Evolutionary conservation across 92 coral and sea anemone species (phyloP).

Genomic region (Plumapathes pennacea): DNA sequence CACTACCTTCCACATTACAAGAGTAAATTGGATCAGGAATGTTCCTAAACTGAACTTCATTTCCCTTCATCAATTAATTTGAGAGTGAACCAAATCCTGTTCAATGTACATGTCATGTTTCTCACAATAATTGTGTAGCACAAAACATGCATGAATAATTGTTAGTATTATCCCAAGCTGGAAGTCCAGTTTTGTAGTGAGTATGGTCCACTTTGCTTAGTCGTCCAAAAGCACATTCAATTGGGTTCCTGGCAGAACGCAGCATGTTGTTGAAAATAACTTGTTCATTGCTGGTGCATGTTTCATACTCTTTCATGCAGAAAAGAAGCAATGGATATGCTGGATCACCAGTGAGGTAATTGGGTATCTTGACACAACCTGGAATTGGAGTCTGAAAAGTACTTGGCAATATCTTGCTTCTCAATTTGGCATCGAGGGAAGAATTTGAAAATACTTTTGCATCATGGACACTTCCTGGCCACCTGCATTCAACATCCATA

Average conservation of each 20-base stretch:
- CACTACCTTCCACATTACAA: conserved; percentile 38
- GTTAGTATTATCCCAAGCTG: conserved; percentile 26
- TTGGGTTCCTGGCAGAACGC: conserved; percentile 45
- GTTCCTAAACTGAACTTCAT: conserved; percentile 36
- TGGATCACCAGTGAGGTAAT: conserved; percentile 30
- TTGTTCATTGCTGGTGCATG: conserved; percentile 32
- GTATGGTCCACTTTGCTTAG: conserved; percentile 51
- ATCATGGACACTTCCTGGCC: conserved; percentile 60
- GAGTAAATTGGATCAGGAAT: conserved; percentile 52
- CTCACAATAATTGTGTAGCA: conserved; percentile 45
- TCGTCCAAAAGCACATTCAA: conserved; percentile 55
- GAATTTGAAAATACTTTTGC: conserved; percentile 46
- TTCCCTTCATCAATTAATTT: conserved; percentile 28
- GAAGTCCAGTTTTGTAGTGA: conserved; percentile 35
- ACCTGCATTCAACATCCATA: conserved; percentile 37
- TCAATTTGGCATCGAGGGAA: conserved; percentile 13
- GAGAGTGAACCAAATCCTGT: conserved; percentile 26
- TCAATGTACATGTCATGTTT: conserved; percentile 33
- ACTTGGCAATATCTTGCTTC: conserved; percentile 24
- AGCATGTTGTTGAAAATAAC: conserved; percentile 43
- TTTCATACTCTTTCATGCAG: conserved; percentile 55
- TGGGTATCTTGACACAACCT: conserved; percentile 31
- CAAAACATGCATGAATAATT: conserved; percentile 50
- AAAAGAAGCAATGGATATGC: conserved; percentile 38
- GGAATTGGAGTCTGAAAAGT: conserved; percentile 23